Percentiles rank a stretch among this genome's conserved stretches.
These are phyloP conservation scores for Syrphus vitripennis DNA, from an alignment of 2,888 invertebrate genomes.

Conservation along the genomic window DNA sequence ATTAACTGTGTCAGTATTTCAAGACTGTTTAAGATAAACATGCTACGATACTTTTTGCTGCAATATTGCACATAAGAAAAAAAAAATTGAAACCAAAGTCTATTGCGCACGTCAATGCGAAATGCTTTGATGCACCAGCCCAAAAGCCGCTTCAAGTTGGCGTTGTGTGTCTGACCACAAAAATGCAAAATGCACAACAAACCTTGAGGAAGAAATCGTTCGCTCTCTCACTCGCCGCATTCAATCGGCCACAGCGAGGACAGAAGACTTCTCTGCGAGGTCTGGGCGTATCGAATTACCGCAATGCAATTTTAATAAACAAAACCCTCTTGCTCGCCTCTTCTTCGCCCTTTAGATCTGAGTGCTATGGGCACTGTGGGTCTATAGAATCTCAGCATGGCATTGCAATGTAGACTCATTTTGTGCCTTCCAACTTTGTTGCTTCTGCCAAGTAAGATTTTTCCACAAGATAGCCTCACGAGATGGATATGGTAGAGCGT, in stretches of 20 bases:
- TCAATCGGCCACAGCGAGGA: conserved; percentile 23
- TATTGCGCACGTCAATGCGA: conserved; percentile 20
- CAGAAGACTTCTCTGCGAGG: conserved; percentile 5
- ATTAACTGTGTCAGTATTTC: conserved; percentile 64
- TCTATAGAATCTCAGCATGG: not conserved
- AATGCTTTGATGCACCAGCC: conserved; percentile 57
- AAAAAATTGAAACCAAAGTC: conserved; percentile 12
- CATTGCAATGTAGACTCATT: not conserved
- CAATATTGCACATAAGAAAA: not conserved
- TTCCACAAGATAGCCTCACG: conserved; percentile 28
- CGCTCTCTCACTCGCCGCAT: not conserved
- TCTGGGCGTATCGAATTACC: conserved; percentile 50
- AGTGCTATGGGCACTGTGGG: not conserved
- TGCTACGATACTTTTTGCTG: not conserved
- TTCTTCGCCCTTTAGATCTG: not conserved
- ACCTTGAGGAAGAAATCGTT: conserved; percentile 57
- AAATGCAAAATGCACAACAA: conserved; percentile 58
- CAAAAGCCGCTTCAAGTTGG: conserved; percentile 21
- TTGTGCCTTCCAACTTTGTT: conserved; percentile 13
- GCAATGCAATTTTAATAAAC: conserved; percentile 13
- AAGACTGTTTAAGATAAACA: conserved; percentile 21
- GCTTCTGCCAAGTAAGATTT: conserved; percentile 47
- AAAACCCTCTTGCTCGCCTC: no score
- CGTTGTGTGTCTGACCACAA: conserved; percentile 52
- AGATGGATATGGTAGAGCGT: conserved; percentile 53